Percentiles rank a stretch among this genome's conserved stretches.
These are phyloP conservation scores for Periophthalmus magnuspinnatus DNA, from an alignment of 2,797 vertebrate species.

Conservation along the genomic window DNA sequence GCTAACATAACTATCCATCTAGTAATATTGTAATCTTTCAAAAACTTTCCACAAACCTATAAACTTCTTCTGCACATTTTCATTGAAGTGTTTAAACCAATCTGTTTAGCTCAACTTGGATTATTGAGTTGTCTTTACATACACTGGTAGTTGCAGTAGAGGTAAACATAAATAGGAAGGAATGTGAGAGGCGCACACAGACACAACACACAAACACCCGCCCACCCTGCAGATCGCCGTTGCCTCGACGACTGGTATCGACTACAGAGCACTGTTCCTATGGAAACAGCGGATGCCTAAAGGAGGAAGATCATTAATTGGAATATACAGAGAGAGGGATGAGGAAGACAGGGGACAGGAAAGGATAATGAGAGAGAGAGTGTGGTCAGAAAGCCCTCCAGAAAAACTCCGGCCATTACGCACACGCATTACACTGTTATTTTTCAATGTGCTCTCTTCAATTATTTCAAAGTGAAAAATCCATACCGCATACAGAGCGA, in stretches of 20 bases:
- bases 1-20: not conserved
- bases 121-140: conserved; percentile 1
- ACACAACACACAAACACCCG: conserved; percentile 27
- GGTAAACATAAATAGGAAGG: conserved; percentile 37
- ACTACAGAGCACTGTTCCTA: conserved; percentile 80
- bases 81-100: not conserved
- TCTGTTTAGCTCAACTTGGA: not conserved
- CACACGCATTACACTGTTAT: conserved; percentile 1
- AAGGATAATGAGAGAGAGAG: conserved; percentile 40
- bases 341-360: conserved; percentile 43
- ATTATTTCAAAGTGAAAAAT: conserved; percentile 15
- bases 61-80: not conserved
- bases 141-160: conserved; percentile 11
- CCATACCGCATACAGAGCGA: not conserved
- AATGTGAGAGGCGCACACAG: conserved; percentile 24
- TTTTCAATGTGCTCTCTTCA: conserved; percentile 2
- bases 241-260: conserved; percentile 78
- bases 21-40: not conserved
- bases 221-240: conserved; percentile 55
- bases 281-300: conserved; percentile 81
- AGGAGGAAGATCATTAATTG: conserved; percentile 69
- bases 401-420: conserved; percentile 1
- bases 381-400: conserved; percentile 28
- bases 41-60: not conserved
- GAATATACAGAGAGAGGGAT: conserved; percentile 56